A percentile compares a stretch with the other conserved stretches of the same genome.
These are phyloP conservation scores for Sericinus montela DNA, from an alignment of 2,888 invertebrate genomes.

Conservation along the genomic window DNA sequence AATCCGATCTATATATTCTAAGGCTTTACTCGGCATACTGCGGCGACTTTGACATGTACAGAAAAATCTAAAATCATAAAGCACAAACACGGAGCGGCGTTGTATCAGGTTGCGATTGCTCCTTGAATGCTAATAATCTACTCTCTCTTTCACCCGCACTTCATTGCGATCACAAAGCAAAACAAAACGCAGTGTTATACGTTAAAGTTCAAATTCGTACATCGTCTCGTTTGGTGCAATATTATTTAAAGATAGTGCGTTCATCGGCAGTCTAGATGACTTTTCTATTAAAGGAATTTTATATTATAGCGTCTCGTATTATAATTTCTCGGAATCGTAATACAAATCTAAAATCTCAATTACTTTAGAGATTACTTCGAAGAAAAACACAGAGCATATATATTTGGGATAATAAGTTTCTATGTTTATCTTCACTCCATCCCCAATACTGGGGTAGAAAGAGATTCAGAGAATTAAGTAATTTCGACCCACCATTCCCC, in stretches of 20 bases:
- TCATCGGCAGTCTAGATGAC: conserved; percentile 21
- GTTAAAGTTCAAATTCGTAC: conserved; percentile 10
- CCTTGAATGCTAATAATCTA: conserved; percentile 62
- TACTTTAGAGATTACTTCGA: conserved; percentile 1
- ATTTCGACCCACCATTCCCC: too few relatives aligned
- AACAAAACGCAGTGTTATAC: not conserved
- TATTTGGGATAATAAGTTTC: too few relatives aligned
- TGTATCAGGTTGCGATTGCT: conserved; percentile 68
- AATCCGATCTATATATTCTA: conserved; percentile 14
- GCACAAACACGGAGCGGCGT: conserved; percentile 43
- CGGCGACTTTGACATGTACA: conserved; percentile 74
- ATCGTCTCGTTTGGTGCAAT: not conserved
- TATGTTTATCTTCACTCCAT: too few relatives aligned
- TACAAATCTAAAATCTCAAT: conserved; percentile 16
- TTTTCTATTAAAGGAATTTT: conserved; percentile 20
- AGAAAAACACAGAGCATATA: not conserved
- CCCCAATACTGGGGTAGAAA: too few relatives aligned
- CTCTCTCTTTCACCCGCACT: conserved; percentile 28
- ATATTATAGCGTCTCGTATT: conserved; percentile 10
- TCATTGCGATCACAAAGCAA: conserved; percentile 2
- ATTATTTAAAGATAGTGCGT: conserved; percentile 15
- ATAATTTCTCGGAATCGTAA: conserved; percentile 17
- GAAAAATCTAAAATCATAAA: conserved; percentile 77
- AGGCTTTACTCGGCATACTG: conserved; percentile 39
- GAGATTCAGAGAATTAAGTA: too few relatives aligned